phyloP scores from a whole-genome alignment of 2,888 invertebrate species.

The Drymonia ruficornis region DNA sequence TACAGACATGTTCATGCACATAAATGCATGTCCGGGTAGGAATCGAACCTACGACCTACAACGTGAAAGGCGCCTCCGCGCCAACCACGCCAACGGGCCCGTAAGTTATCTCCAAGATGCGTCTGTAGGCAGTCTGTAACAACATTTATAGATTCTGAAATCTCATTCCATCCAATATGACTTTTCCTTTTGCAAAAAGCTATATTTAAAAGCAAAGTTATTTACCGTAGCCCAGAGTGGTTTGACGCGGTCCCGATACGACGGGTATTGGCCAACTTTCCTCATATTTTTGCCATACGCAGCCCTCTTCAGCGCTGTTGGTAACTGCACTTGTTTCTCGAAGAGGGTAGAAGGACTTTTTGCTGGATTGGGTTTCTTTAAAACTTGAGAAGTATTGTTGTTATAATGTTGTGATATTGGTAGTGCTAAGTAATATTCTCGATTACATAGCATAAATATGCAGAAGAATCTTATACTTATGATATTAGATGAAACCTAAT shows the following conservation, averaged over 20 bases:
- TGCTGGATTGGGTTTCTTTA: neutral
- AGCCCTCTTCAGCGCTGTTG: conserved; percentile 31
- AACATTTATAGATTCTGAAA: neutral
- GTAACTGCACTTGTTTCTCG: conserved; percentile 16
- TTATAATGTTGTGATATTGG: too few relatives aligned
- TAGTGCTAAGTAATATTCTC: too few relatives aligned
- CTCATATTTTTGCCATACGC: conserved; percentile 61
- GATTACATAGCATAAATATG: too few relatives aligned
- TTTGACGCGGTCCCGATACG: conserved; percentile 38
- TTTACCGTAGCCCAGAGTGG: neutral
- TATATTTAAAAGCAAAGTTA: conserved; percentile 2
- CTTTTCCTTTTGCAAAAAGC: neutral
- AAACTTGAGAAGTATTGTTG: neutral
- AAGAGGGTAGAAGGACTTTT: neutral
- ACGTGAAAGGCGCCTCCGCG: too few relatives aligned
- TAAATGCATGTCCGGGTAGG: too few relatives aligned
- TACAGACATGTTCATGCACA: too few relatives aligned
- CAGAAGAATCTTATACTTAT: too few relatives aligned
- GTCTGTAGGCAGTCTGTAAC: too few relatives aligned
- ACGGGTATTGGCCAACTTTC: conserved; percentile 59
- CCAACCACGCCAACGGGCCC: too few relatives aligned
- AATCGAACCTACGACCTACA: too few relatives aligned
- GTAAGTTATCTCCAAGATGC: too few relatives aligned
- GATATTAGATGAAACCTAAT: too few relatives aligned
- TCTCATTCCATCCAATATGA: neutral